Percentiles rank a stretch among this genome's conserved stretches.
Conservation (phyloP, 2,888 invertebrate genomes). For the Physocephala rufipes region DNA sequence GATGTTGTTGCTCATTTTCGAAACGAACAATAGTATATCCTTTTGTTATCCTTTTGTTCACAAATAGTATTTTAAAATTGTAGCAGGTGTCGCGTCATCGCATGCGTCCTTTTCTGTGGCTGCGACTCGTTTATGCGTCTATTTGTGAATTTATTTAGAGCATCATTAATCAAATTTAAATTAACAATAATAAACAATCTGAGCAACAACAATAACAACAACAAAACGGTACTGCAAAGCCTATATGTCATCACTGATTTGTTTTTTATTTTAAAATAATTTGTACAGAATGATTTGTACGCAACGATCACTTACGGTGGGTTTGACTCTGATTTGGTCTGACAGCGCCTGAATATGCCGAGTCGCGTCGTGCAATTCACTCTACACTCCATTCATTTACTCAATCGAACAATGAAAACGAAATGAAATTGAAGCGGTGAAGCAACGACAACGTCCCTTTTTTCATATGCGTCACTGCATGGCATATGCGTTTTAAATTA, state of each 20-base stretch:
- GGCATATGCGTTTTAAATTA: constrained; percentile 55
- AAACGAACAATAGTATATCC: constrained; percentile 3
- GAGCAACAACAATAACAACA: constrained; percentile 39
- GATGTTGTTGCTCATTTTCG: constrained; percentile 35
- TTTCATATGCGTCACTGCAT: constrained; percentile 54
- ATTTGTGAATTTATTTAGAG: constrained; percentile 41
- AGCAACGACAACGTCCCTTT: constrained; percentile 10
- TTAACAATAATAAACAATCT: constrained; percentile 48
- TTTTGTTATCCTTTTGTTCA: background rate
- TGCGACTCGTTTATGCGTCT: constrained; percentile 6
- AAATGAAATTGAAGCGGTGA: too few relatives aligned
- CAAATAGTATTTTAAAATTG: constrained; percentile 32
- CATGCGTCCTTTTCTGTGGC: constrained; percentile 11
- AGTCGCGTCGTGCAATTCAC: background rate
- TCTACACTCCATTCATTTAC: constrained; percentile 21
- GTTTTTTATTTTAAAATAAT: constrained; percentile 15
- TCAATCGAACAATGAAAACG: too few relatives aligned
- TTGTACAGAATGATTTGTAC: constrained; percentile 2
- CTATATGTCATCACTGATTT: constrained; percentile 48
- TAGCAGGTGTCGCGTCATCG: constrained; percentile 40
- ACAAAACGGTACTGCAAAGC: constrained; percentile 30
- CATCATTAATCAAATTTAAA: constrained; percentile 62
- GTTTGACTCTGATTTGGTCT: background rate
- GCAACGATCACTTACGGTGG: constrained; percentile 13
- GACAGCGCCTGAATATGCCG: background rate